Evolutionary conservation across 2,888 invertebrate genomes (phyloP).

Genomic region (Lasiommata megera): DNA sequence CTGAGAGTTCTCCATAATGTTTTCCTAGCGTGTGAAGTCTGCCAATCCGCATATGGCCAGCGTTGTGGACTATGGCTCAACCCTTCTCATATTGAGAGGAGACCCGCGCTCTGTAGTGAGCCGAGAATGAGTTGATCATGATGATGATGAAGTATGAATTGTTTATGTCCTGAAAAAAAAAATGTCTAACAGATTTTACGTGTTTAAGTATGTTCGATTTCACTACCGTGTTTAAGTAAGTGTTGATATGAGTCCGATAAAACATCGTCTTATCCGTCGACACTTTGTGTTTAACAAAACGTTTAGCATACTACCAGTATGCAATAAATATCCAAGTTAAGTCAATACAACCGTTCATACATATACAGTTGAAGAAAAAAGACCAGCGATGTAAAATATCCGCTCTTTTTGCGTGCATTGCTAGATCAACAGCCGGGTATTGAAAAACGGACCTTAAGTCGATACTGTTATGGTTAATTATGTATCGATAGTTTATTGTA

Average conservation of each 20-base stretch:
- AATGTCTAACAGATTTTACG: no score
- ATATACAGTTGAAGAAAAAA: conserved; percentile 17
- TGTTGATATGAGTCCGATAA: no score
- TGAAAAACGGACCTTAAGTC: conserved; percentile 28
- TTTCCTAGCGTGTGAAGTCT: no score
- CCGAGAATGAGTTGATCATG: no score
- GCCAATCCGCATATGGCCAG: no score
- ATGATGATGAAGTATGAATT: no score
- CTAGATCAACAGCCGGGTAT: conserved; percentile 16
- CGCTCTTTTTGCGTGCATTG: conserved; percentile 25
- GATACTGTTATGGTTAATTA: conserved; percentile 34
- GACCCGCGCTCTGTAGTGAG: no score
- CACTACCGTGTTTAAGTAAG: neutral
- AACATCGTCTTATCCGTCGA: neutral
- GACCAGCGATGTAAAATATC: conserved; percentile 17
- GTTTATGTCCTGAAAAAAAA: no score
- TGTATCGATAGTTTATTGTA: conserved; percentile 39
- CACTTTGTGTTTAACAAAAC: neutral
- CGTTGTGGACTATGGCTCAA: no score
- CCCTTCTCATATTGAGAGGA: no score
- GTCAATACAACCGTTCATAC: conserved; percentile 15
- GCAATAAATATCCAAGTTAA: conserved; percentile 6
- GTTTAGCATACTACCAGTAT: neutral
- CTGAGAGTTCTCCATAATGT: no score
- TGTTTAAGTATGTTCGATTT: no score